phyloP scores from a whole-genome alignment of 2,113 vertebrate genomes.

The Podarcis raffonei region DNA sequence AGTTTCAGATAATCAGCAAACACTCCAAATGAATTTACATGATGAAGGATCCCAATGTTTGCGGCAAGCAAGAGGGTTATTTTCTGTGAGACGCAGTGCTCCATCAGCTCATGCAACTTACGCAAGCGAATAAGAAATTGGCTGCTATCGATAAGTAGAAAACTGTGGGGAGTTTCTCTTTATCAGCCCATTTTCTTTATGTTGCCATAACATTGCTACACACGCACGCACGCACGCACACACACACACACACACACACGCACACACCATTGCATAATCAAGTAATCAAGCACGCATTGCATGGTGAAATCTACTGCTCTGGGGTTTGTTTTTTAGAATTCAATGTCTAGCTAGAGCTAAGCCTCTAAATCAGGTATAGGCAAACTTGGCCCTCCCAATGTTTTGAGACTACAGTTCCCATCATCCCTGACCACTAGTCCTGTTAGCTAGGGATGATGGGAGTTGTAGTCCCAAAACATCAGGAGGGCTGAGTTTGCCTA shows the following conservation, averaged over 20 bases:
- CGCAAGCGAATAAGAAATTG: conserved; percentile 36
- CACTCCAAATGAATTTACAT: conserved; percentile 34
- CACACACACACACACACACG: too few relatives aligned
- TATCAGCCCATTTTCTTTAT: conserved; percentile 16
- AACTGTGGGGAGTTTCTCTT: neutral
- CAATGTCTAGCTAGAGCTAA: conserved; percentile 45
- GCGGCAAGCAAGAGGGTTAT: neutral
- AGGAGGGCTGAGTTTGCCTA: too few relatives aligned
- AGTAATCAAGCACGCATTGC: conserved; percentile 34
- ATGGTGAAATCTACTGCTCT: conserved; percentile 39
- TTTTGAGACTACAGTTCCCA: too few relatives aligned
- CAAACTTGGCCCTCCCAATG: too few relatives aligned
- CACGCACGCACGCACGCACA: too few relatives aligned
- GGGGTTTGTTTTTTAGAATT: conserved; percentile 38
- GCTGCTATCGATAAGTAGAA: conserved; percentile 21
- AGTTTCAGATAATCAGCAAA: neutral
- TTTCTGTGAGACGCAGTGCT: conserved; percentile 6
- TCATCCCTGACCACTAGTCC: too few relatives aligned
- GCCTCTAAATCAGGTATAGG: neutral
- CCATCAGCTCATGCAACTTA: conserved; percentile 27
- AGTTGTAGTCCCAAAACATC: too few relatives aligned
- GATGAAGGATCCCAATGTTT: conserved; percentile 7
- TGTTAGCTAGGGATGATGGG: too few relatives aligned
- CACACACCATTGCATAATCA: neutral
- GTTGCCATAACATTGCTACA: too few relatives aligned